Evolutionary conservation across 2,113 vertebrate genomes (phyloP), one percentile per base, ranked within the genome.

Genomic region (Actenoides lindsayi): DNA sequence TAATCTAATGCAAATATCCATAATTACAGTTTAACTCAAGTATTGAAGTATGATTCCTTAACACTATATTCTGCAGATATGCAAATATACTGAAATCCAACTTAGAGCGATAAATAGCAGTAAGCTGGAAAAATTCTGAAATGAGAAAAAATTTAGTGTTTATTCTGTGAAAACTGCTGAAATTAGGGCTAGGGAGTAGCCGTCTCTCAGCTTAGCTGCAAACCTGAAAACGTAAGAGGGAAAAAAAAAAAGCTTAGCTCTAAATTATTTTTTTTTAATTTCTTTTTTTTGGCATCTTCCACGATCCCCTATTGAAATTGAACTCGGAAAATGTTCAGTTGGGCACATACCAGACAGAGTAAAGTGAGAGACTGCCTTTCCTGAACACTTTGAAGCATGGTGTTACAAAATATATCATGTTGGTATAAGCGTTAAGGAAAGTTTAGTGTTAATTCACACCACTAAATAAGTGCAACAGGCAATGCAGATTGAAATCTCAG

Each of bases 1-100:
- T 83, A 76, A 91, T 90, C 92, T 93, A 86, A 82, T 69, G 67
- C 10, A 90, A 69, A 35, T 87, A 28, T 68, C 0, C 1, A n/a
- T 64, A 92, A 63, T 30, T 51, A 59, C 30, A 71, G 25, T 90
- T 96, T 74, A 92, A 79, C 28, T 79, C 14, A 84, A 90, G 39
- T 79, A 64, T 33, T 84, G 53, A 95, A 92, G 81, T 93, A 74
- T 28, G 9, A 67, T 94, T 80, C 31, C 64, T 84, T 89, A 60
- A 69, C 31, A 39, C 31, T 51, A 62, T 76, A 50, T 51, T 70
- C 68, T 51, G 16, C 25, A 68, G 35, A 77, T 63, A 90, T 70
- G 83, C 48, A 95, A 92, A 89, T 87, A 60, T 17, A n/a, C 21
- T 31, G 60, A 89, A 81, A 75, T 59, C 21, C 70, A 71, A 78